Evolutionary conservation across 1,140 invertebrate genomes (phyloP), one percentile per base, ranked within the genome.

Genomic region (Asbolus verrucosus): DNA sequence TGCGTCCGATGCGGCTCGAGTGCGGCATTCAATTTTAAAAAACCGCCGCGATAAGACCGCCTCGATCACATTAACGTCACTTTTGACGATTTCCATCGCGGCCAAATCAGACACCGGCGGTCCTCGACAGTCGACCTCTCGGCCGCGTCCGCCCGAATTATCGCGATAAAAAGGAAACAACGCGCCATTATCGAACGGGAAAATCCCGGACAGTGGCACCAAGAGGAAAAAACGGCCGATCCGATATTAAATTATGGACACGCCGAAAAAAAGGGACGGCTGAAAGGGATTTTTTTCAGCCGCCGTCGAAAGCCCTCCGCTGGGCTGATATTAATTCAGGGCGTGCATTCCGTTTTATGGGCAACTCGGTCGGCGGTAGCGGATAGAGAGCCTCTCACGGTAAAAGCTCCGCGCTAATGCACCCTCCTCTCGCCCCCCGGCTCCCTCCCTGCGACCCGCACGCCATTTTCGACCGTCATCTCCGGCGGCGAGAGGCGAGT

Each of bases 401-500:
- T 76, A 76, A 76, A 76, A 76, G 74, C 74, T 72, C 60, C 65
- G 71, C 74, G 69, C 74, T 76, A 76, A 76, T 76, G 74, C 74
- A 76, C 68, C 74, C 67, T 18, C 36, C 31, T 39, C 59, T 36
- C 6, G n/a, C 59, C 14, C 13, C 36, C 59, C 59, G 13, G 4
- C 36, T 18, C 59, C 36, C n/a, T 31, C 14, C 59, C 11, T 8
- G 11, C 27, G 13, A n/a, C n/a, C 11, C 9, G 19, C 9, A 36
- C 27, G 14, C 30, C 8, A 18, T 6, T 39, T 13, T 21, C 30
- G 15, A 13, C 27, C 30, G 4, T 38, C 14, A 16, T 8, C 2
- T 15, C 30, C 6, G 14, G 6, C 1, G 8, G 6, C 14, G 19
- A 16, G 16, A n/a, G 36, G n/a, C 24, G 24, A 3, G 8, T 27